Conservation (phyloP, 2,113 vertebrate genomes). For the Salvator merianae region DNA sequence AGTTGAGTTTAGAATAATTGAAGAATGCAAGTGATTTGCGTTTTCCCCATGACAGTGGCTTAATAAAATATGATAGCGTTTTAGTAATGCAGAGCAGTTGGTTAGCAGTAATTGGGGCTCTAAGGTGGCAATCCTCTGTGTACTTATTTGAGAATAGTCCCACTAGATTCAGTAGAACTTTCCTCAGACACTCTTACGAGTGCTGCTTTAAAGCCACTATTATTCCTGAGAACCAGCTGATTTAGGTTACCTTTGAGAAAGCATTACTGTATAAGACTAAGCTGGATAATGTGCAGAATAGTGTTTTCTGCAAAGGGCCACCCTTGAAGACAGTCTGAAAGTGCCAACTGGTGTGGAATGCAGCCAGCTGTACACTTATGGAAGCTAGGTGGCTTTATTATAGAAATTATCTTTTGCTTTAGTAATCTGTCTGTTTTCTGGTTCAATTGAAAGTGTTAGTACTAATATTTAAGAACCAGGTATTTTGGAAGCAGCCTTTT, state of each 20-base stretch:
- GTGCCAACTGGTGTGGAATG: background rate
- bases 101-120: constrained; percentile 46
- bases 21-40: constrained; percentile 87
- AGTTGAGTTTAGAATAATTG: constrained; percentile 90
- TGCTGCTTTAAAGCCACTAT: too few relatives aligned
- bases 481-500: background rate
- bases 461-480: background rate
- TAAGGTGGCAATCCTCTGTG: background rate
- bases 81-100: constrained; percentile 71
- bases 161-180: background rate
- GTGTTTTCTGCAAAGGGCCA: background rate
- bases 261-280: background rate
- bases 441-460: background rate
- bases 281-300: background rate
- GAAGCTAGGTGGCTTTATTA: too few relatives aligned
- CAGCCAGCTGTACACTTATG: background rate
- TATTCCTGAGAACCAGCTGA: too few relatives aligned
- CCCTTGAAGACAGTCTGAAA: background rate
- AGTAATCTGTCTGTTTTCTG: background rate
- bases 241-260: background rate
- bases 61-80: constrained; percentile 85
- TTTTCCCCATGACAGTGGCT: constrained; percentile 80
- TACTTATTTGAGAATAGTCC: background rate
- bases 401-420: background rate
- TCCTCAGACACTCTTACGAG: too few relatives aligned